Conservation (phyloP, 2,888 invertebrate genomes). For the Fragum fragum region DNA sequence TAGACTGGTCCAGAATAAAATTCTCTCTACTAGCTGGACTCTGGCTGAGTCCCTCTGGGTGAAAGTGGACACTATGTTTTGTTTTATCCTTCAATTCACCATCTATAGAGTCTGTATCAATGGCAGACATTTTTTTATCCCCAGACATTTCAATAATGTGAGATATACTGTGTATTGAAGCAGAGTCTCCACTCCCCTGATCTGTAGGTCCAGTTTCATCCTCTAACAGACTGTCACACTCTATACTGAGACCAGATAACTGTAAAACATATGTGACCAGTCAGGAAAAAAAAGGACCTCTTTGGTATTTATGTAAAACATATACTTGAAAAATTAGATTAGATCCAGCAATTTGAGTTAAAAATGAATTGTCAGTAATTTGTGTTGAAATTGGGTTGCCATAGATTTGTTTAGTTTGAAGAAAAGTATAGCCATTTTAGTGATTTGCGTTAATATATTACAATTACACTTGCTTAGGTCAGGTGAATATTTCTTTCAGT, state of each 20-base stretch:
- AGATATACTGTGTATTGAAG: conserved; percentile 71
- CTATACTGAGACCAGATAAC: conserved; percentile 67
- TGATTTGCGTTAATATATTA: too few species aligned
- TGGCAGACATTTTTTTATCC: conserved; percentile 2
- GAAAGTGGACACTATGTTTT: conserved; percentile 52
- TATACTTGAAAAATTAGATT: too few species aligned
- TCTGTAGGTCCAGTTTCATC: conserved; percentile 49
- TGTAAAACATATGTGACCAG: conserved; percentile 18
- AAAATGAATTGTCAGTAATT: too few species aligned
- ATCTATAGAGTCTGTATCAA: conserved; percentile 8
- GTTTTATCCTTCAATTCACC: conserved; percentile 33
- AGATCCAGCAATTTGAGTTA: too few species aligned
- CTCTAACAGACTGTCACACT: conserved; percentile 66
- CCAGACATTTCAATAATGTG: conserved; percentile 46
- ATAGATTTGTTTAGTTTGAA: too few species aligned
- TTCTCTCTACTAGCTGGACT: background rate
- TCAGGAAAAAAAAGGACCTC: too few species aligned
- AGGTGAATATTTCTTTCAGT: too few species aligned
- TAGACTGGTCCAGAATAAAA: conserved; percentile 21
- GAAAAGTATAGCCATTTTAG: too few species aligned
- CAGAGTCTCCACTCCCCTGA: conserved; percentile 49
- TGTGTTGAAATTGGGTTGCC: too few species aligned
- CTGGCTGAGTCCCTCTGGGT: conserved; percentile 36
- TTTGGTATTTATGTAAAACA: too few species aligned
- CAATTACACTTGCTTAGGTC: too few species aligned